Evolutionary conservation across 2,113 vertebrate genomes (phyloP), one percentile per base, ranked within the genome.

Genomic region (Amazona guildingii): DNA sequence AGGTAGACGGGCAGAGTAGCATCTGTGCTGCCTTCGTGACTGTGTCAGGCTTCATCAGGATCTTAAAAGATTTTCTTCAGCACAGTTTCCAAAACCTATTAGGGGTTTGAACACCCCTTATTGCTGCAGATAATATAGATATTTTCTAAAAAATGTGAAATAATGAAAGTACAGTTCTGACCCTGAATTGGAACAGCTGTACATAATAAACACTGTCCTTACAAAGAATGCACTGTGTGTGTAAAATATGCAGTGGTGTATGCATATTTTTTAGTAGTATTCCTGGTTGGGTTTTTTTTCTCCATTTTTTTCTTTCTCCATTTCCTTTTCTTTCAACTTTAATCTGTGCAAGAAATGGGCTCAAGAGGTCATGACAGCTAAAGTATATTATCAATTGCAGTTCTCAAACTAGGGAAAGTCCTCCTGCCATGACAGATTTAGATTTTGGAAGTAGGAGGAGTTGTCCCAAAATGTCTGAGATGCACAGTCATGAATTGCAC

Each of bases 51-150:
- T 87, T 77, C 49, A 73, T 91, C 28, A 80, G 31, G 37, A 62
- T 73, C 78, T 85, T 87, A 76, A 94, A 94, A 92, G 31, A 28
- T 85, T 87, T 69, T 69, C 29, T 62, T 68, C 43, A 44, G 5
- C 21, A 91, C 54, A 17, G 15, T 75, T 84, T 82, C 52, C 33
- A 83, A 49, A 88, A 35, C 3, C 5, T 62, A 20, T 35, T 51
- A 76, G 31, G 8, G 6, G 4, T 14, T 59, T 64, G 23, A 68
- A 7, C 12, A 57, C 14, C 15, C 6, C 19, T 82, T 85, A 67
- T 25, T 46, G 16, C 6, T 41, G 41, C 43, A 74, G 37, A 74
- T 69, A 90, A 24, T 5, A 46, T 0, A 44, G 25, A 64, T 35
- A 63, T 12, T 83, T 89, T 63, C 31, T 84, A 31, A 83, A 66